Percentiles rank a stretch among this genome's conserved stretches.
Conservation (phyloP, 2,113 vertebrate species). For the Phalacrocorax carbo region DNA sequence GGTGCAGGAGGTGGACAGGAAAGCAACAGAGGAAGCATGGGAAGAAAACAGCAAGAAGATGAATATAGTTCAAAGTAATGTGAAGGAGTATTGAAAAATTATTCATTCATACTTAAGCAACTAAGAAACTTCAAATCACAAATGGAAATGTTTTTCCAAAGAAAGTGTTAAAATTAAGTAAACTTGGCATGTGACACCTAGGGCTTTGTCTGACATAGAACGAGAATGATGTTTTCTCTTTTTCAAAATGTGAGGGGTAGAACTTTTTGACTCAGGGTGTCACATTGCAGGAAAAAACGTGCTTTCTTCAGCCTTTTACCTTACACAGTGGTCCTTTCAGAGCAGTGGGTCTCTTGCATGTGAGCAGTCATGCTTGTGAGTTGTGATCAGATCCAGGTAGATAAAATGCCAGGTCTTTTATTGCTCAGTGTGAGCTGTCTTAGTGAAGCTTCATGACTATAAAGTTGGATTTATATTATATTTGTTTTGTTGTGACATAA, state of each 20-base stretch:
- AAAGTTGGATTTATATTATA: background rate
- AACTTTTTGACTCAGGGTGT: background rate
- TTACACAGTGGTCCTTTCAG: accelerated
- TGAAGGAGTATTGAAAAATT: background rate
- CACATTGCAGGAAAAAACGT: accelerated
- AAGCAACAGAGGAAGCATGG: background rate
- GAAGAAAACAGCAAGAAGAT: background rate
- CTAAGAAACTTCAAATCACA: background rate
- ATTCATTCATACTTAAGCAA: background rate
- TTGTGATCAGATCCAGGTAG: background rate
- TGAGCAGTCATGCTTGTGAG: background rate
- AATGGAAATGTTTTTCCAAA: background rate
- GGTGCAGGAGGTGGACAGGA: background rate
- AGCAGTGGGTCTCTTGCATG: background rate
- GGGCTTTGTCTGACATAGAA: background rate
- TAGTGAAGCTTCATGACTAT: background rate
- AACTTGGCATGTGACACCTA: background rate
- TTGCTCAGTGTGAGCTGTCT: background rate
- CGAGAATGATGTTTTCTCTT: background rate
- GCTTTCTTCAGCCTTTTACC: background rate
- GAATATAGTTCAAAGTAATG: background rate
- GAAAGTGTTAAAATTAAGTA: background rate
- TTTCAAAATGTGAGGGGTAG: background rate
- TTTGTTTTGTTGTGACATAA: background rate
- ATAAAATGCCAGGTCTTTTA: background rate